phyloP scores from a whole-genome alignment of 2,888 invertebrate species.

The Corythucha ciliata region DNA sequence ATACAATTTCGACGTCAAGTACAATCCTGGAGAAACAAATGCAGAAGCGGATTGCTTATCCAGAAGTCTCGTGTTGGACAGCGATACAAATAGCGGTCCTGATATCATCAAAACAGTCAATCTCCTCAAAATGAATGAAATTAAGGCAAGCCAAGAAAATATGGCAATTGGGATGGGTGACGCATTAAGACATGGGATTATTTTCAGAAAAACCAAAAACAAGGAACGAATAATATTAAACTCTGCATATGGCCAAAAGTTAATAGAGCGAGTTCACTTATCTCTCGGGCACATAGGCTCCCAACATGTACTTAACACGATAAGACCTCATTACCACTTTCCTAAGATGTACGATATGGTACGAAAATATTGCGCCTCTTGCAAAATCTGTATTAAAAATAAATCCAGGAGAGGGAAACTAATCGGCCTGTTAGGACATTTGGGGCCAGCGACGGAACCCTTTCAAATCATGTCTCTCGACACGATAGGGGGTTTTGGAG shows the following conservation, averaged over 20 bases:
- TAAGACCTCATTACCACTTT: slow-evolving; percentile 1
- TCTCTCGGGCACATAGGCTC: slow-evolving; percentile 17
- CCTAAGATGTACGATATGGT: slow-evolving; percentile 29
- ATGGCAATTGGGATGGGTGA: no score
- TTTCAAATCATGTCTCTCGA: slow-evolving; percentile 37
- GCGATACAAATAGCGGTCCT: slow-evolving; percentile 27
- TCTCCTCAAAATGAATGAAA: slow-evolving; percentile 25
- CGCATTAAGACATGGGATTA: no score
- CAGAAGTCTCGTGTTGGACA: slow-evolving; percentile 30
- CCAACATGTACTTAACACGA: slow-evolving; percentile 7
- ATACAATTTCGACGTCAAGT: slow-evolving; percentile 31
- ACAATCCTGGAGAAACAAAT: slow-evolving; percentile 31
- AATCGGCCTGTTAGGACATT: slow-evolving; percentile 34
- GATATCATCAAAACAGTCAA: slow-evolving; percentile 30
- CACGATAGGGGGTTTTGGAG: slow-evolving; percentile 37
- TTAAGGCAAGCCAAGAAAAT: slow-evolving; percentile 28
- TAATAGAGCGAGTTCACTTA: slow-evolving; percentile 10
- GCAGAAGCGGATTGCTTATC: slow-evolving; percentile 31
- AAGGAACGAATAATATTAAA: slow-evolving; percentile 17
- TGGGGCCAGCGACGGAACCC: slow-evolving; percentile 36
- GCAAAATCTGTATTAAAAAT: slow-evolving; percentile 36
- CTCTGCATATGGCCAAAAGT: slow-evolving; percentile 13
- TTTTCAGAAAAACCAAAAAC: no score
- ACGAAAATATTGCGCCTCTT: slow-evolving; percentile 29
- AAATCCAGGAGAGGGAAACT: slow-evolving; percentile 35